Conservation (phyloP, 2,888 invertebrate species). For the Desoria tigrina region DNA sequence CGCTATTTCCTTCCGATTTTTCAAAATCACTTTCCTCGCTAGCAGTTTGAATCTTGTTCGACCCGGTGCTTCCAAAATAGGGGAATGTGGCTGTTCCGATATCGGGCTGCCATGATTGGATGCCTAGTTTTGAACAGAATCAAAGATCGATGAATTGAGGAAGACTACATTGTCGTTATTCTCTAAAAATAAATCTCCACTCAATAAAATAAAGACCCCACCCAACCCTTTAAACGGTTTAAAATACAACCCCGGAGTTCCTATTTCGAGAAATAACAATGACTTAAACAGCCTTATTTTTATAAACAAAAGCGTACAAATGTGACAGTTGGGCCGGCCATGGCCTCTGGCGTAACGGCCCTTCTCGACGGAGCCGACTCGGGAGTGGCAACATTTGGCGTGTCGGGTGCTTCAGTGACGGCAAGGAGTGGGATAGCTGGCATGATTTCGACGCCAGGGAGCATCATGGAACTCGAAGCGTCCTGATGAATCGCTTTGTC, state of each 20-base stretch:
- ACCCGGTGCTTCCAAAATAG: background rate
- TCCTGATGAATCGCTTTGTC: conserved; percentile 12
- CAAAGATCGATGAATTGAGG: no score
- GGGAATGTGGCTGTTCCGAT: background rate
- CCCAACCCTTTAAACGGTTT: no score
- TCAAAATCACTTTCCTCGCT: conserved; percentile 49
- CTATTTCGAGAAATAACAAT: no score
- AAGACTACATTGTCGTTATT: no score
- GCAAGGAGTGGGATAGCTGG: conserved; percentile 22
- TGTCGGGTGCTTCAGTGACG: conserved; percentile 23
- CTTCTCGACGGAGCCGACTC: conserved; percentile 1
- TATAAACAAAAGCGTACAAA: no score
- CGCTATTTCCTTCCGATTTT: conserved; percentile 50
- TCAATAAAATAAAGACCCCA: no score
- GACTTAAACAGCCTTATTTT: no score
- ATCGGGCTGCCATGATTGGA: conserved; percentile 1
- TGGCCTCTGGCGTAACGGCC: background rate
- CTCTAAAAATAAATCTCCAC: no score
- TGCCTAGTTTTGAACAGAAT: no score
- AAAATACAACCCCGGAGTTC: no score
- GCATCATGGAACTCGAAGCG: conserved; percentile 11
- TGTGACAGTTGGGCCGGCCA: no score
- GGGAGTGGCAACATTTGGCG: conserved; percentile 14
- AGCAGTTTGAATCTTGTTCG: conserved; percentile 38
- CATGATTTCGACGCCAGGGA: background rate